phyloP scores from a whole-genome alignment of 2,797 vertebrate species.

The Notolepis coatsorum region DNA sequence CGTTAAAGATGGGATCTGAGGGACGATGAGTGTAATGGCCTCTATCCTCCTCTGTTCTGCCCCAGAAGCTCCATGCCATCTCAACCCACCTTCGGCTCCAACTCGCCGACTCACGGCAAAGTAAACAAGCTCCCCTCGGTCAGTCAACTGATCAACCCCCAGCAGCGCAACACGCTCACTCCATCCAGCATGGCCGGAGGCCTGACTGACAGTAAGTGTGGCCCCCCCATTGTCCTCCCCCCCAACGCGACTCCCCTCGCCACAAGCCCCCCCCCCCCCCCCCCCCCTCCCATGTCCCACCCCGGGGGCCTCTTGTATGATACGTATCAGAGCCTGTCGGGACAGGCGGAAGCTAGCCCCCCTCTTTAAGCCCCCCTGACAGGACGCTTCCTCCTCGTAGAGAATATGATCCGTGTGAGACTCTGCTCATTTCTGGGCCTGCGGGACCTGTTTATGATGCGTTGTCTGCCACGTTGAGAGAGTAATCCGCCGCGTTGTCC shows the following conservation, averaged over 20 bases:
- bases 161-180: constrained; percentile 95
- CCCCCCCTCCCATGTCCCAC: neutral
- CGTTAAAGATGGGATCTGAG: constrained; percentile 34
- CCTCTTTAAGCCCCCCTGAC: constrained; percentile 33
- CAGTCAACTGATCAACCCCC: constrained; percentile 98
- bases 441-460: constrained; percentile 50
- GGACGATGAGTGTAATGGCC: constrained; percentile 41
- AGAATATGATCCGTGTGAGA: constrained; percentile 71
- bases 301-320: constrained; percentile 26
- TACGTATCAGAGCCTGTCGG: constrained; percentile 52
- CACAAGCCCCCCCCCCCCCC: neutral
- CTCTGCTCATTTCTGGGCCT: constrained; percentile 24
- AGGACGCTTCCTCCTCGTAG: constrained; percentile 48
- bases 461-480: constrained; percentile 45
- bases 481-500: constrained; percentile 45
- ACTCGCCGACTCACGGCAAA: constrained; percentile 92
- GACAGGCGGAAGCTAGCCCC: constrained; percentile 49
- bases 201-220: constrained; percentile 94
- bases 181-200: constrained; percentile 92
- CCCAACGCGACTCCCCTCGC: neutral
- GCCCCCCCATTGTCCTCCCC: constrained; percentile 31
- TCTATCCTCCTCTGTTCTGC: too few relatives aligned
- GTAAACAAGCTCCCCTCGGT: constrained; percentile 98
- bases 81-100: constrained; percentile 89
- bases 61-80: constrained; percentile 90